Evolutionary conservation across 2,113 vertebrate species (phyloP).

Genomic region (Colossoma macropomum): DNA sequence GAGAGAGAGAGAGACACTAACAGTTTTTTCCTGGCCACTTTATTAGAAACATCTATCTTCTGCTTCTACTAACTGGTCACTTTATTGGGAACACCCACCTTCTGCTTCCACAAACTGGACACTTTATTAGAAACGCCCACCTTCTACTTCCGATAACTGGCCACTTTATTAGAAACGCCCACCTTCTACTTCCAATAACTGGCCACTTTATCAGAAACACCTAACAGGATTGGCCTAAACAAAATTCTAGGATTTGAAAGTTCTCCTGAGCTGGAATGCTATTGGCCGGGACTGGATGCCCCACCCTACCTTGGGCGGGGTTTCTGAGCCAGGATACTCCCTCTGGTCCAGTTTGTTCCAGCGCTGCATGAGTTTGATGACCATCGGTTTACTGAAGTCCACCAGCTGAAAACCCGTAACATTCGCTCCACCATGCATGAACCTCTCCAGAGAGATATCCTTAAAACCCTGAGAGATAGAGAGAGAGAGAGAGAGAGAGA

Average conservation of each 20-base stretch:
- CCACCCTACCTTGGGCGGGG: conserved; percentile 90
- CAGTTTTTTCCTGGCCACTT: too few species aligned
- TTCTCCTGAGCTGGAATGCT: background rate
- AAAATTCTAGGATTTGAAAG: too few species aligned
- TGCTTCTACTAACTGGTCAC: too few species aligned
- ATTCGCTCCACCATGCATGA: conserved; percentile 97
- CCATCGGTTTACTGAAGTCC: conserved; percentile 95
- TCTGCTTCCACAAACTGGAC: background rate
- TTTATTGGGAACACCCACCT: too few species aligned
- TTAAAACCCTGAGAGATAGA: conserved; percentile 88
- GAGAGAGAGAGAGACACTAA: background rate
- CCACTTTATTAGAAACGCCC: too few species aligned
- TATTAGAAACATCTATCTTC: too few species aligned
- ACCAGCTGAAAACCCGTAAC: conserved; percentile 98
- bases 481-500: conserved; percentile 24
- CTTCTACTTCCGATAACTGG: background rate
- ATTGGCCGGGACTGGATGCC: background rate
- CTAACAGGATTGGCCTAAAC: too few species aligned
- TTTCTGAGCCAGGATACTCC: conserved; percentile 97
- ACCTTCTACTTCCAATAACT: too few species aligned
- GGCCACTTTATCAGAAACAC: too few species aligned
- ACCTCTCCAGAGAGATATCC: conserved; percentile 96
- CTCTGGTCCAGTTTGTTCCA: conserved; percentile 99
- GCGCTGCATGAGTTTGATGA: conserved; percentile 96
- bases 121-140: too few species aligned